These are phyloP conservation scores for Sminthurides bifidus DNA, from an alignment of 1,140 invertebrate species.

Conservation along the genomic window DNA sequence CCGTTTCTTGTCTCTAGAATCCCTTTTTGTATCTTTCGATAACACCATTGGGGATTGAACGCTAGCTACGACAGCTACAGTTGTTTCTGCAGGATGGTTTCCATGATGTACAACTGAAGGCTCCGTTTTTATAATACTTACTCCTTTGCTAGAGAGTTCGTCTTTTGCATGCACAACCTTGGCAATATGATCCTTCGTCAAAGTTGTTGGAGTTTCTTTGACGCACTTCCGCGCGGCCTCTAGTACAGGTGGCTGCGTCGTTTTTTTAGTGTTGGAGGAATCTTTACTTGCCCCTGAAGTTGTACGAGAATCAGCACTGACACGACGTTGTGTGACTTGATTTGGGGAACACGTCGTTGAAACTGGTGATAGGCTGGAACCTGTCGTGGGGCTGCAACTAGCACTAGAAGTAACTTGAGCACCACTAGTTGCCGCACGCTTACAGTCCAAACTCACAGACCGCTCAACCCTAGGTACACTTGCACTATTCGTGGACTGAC, in stretches of 20 bases:
- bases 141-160: neutral
- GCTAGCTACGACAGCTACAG: slow-evolving; percentile 23
- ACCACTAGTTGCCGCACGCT: neutral
- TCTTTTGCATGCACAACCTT: slow-evolving; percentile 1
- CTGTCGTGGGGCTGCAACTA: slow-evolving; percentile 9
- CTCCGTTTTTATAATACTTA: slow-evolving; percentile 7
- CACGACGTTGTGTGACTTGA: slow-evolving; percentile 2
- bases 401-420: slow-evolving; percentile 6
- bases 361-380: neutral
- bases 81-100: slow-evolving; percentile 12
- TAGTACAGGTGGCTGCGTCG: neutral
- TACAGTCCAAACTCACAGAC: slow-evolving; percentile 26
- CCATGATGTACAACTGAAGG: slow-evolving; percentile 12
- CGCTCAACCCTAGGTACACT: slow-evolving; percentile 20
- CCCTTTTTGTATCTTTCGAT: slow-evolving; percentile 11
- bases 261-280: neutral
- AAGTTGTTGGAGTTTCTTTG: neutral
- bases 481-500: neutral
- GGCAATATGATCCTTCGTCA: neutral
- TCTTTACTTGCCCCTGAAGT: neutral
- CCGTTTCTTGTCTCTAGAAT: slow-evolving; percentile 21
- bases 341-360: neutral
- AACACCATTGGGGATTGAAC: slow-evolving; percentile 17
- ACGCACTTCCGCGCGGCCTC: neutral
- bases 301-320: slow-evolving; percentile 1